These are phyloP conservation scores for Otocyon megalotis DNA, from an alignment of 2,113 vertebrate species.

Conservation along the genomic window DNA sequence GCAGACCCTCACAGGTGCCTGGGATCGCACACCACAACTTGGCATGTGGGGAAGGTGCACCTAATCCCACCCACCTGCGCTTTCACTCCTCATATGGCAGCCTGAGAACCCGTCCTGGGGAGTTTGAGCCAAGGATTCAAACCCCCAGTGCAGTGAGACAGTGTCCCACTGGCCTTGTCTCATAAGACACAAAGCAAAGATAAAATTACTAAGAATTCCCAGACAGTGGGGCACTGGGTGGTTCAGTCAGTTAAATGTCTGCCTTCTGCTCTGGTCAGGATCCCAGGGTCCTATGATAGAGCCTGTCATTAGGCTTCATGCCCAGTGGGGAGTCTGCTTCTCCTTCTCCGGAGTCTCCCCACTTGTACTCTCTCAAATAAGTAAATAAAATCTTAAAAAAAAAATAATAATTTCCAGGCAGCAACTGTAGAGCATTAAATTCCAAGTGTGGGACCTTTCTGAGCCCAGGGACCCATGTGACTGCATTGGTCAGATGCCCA, in stretches of 20 bases:
- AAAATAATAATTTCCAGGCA: neutral
- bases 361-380: too few species aligned
- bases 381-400: too few species aligned
- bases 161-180: neutral
- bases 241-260: too few species aligned
- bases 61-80: rapidly evolving
- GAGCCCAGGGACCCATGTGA: neutral
- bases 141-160: neutral
- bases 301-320: too few species aligned
- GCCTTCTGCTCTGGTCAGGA: too few species aligned
- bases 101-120: neutral
- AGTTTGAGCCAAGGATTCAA: neutral
- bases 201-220: neutral
- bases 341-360: too few species aligned
- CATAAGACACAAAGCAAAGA: neutral
- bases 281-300: too few species aligned
- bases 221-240: neutral
- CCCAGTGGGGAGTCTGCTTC: too few species aligned
- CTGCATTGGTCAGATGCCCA: too few species aligned
- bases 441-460: neutral
- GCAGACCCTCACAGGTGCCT: neutral
- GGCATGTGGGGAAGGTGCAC: neutral
- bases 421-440: neutral
- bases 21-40: neutral
- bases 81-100: neutral